These are phyloP conservation scores for Cybosia mesomella DNA, from an alignment of 2,888 invertebrate genomes.

Conservation along the genomic window DNA sequence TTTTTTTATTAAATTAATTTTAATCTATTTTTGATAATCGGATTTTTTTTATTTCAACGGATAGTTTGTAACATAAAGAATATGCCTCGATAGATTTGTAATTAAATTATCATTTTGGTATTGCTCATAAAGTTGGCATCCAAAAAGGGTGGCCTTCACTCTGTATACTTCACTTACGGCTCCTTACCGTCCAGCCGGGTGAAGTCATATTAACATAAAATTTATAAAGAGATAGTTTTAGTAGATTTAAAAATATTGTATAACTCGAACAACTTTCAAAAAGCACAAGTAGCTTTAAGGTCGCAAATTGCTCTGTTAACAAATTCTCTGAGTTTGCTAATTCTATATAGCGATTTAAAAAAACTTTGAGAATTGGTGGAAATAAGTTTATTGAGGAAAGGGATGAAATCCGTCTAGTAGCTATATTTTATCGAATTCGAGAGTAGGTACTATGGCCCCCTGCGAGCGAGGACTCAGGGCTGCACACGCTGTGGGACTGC, in stretches of 20 bases:
- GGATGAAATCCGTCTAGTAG: conserved; percentile 31
- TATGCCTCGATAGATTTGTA: no score
- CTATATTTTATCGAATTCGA: conserved; percentile 36
- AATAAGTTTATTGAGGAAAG: conserved; percentile 29
- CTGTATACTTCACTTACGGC: background rate
- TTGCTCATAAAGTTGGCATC: no score
- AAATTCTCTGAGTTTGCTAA: conserved; percentile 8
- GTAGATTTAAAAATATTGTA: no score
- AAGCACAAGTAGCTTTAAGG: background rate
- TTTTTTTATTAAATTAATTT: no score
- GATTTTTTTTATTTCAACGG: no score
- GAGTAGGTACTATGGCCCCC: conserved; percentile 18
- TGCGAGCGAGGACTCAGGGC: no score
- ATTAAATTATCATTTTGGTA: no score
- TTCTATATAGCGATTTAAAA: background rate
- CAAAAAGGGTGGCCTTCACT: no score
- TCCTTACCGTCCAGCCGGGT: background rate
- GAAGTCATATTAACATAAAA: background rate
- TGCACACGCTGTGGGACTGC: no score
- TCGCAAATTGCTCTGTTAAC: background rate
- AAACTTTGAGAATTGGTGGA: conserved; percentile 7
- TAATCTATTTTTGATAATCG: no score
- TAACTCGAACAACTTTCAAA: background rate
- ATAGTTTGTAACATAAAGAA: no score
- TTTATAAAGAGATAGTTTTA: background rate